Conservation (phyloP, 2,113 vertebrate species). For the Lathamus discolor region DNA sequence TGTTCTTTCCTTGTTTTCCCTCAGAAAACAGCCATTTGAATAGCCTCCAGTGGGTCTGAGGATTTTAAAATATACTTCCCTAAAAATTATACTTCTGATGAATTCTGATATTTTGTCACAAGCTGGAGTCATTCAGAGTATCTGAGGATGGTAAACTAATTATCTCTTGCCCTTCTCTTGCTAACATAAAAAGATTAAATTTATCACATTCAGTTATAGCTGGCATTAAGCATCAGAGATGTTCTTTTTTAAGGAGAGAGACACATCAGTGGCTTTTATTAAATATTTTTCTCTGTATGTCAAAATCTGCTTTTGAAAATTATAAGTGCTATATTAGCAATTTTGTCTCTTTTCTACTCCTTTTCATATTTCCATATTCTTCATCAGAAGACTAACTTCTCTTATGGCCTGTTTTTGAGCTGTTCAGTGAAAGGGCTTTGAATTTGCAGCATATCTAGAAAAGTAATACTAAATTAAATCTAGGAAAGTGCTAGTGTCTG, state of each 20-base stretch:
- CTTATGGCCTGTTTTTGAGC: neutral
- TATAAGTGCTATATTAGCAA: neutral
- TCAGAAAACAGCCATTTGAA: neutral
- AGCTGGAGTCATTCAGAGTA: neutral
- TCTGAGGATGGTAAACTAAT: constrained; percentile 50
- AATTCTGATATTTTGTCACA: constrained; percentile 42
- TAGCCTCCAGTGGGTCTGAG: neutral
- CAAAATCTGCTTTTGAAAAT: constrained; percentile 18
- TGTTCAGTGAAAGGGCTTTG: neutral
- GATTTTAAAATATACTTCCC: neutral
- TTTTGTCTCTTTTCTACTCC: neutral
- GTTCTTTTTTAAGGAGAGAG: neutral
- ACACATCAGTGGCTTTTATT: constrained; percentile 1
- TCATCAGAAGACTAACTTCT: neutral
- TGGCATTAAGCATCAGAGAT: constrained; percentile 8
- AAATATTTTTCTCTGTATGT: neutral
- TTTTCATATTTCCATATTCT: neutral
- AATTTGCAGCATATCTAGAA: neutral
- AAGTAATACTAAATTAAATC: neutral
- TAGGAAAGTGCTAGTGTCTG: neutral
- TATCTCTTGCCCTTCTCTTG: constrained; percentile 39
- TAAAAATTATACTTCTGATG: neutral
- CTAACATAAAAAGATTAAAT: constrained; percentile 58
- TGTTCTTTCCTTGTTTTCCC: neutral
- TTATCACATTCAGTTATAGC: constrained; percentile 15